Conservation (phyloP, 35 echinoderm and acorn worm genomes). For the Lytechinus variegatus region DNA sequence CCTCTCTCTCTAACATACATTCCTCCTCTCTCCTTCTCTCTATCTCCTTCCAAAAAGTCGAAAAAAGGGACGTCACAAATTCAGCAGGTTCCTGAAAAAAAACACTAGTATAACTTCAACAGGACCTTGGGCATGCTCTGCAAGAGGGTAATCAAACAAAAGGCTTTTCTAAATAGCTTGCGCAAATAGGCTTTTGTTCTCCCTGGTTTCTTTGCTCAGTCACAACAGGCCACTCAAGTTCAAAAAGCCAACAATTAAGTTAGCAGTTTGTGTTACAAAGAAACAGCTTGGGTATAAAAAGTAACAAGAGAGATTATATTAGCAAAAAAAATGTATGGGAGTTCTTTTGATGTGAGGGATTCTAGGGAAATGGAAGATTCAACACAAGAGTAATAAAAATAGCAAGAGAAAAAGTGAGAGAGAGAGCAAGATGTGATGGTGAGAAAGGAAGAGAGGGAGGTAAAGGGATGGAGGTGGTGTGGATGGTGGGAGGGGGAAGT, state of each 20-base stretch:
- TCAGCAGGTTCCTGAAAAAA: not conserved
- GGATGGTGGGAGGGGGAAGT: too few relatives aligned
- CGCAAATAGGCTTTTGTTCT: constrained; percentile 38
- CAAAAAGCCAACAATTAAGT: constrained; percentile 22
- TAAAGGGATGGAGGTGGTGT: not conserved
- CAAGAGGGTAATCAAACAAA: constrained; percentile 19
- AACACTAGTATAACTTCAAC: not conserved
- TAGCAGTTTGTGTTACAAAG: not conserved
- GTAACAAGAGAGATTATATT: not conserved
- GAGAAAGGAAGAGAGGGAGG: not conserved
- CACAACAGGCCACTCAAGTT: constrained; percentile 28
- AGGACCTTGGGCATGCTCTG: constrained; percentile 4
- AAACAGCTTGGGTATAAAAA: not conserved
- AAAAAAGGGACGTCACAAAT: not conserved
- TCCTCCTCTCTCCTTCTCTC: not conserved
- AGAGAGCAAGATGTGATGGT: not conserved
- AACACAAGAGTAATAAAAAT: not conserved
- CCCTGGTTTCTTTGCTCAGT: not conserved
- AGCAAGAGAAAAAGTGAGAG: not conserved
- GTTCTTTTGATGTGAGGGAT: not conserved
- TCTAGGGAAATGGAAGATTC: not conserved
- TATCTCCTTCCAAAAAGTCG: not conserved
- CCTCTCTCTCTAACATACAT: not conserved
- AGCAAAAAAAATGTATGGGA: not conserved
- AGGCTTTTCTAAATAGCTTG: constrained; percentile 17